Percentiles rank a stretch among this genome's conserved stretches.
These are phyloP conservation scores for Caenorhabditis briggsae DNA, from an alignment of 1,140 invertebrate genomes.

Conservation along the genomic window DNA sequence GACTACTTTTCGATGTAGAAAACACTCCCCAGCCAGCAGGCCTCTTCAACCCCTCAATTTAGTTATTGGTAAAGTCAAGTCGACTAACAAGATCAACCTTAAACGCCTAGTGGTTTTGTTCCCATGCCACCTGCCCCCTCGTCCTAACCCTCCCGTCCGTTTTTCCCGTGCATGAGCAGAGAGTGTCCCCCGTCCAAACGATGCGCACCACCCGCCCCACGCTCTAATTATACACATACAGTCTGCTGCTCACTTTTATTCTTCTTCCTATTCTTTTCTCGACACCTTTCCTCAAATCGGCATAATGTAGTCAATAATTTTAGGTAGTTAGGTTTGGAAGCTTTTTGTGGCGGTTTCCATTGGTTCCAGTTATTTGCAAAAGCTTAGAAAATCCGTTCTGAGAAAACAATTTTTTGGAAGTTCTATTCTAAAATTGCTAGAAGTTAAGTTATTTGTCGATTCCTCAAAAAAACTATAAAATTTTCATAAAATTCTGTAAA, in stretches of 20 bases:
- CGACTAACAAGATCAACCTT: constrained; percentile 51
- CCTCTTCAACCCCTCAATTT: constrained; percentile 16
- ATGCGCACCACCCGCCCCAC: constrained; percentile 31
- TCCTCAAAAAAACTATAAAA: no score
- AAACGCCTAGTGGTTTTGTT: constrained; percentile 19
- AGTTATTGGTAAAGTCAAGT: background rate
- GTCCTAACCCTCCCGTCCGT: no score
- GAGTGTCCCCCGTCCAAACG: background rate
- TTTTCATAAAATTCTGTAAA: no score
- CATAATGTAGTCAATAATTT: background rate
- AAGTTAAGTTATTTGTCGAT: no score
- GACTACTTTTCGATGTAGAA: constrained; percentile 27
- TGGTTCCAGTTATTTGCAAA: no score
- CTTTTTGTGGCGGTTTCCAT: no score
- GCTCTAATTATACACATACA: constrained; percentile 53
- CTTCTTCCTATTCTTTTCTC: constrained; percentile 20
- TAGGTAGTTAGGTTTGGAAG: no score
- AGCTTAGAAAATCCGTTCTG: no score
- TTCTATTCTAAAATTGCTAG: no score
- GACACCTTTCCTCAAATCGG: constrained; percentile 8
- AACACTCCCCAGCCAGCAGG: background rate
- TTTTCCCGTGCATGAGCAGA: constrained; percentile 33
- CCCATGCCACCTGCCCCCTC: constrained; percentile 26
- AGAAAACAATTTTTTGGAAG: no score
- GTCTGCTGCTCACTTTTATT: constrained; percentile 50